Percentiles rank a stretch among this genome's conserved stretches.
Conservation (phyloP, 37 sponge, comb jelly and placozoan genomes). For the Haliclona indistincta region DNA sequence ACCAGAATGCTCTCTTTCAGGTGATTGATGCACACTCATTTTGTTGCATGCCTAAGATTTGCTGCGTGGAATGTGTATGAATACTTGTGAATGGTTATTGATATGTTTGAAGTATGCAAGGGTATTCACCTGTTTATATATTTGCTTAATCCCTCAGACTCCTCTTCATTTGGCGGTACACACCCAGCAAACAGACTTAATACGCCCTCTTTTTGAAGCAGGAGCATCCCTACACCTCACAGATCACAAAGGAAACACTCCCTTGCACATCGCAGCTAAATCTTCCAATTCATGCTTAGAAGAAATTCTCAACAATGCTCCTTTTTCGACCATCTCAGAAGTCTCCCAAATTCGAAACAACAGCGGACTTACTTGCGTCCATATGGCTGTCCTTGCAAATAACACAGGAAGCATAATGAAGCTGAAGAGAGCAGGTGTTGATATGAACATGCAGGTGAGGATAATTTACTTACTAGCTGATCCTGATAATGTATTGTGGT, state of each 20-base stretch:
- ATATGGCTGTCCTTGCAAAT: conserved; percentile 46
- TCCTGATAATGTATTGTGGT: neutral
- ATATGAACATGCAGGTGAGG: conserved; percentile 75
- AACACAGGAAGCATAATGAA: conserved; percentile 49
- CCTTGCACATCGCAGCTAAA: conserved; percentile 69
- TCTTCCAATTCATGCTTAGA: conserved; percentile 55
- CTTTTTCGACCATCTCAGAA: conserved; percentile 20
- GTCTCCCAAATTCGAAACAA: conserved; percentile 48
- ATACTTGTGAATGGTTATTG: too few species aligned
- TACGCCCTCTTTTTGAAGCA: conserved; percentile 44
- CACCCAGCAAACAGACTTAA: conserved; percentile 55
- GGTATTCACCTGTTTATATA: too few species aligned
- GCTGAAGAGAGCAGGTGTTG: conserved; percentile 61
- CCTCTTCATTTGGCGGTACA: conserved; percentile 79
- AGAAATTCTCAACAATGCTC: conserved; percentile 29
- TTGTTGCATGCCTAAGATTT: neutral
- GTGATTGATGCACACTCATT: conserved; percentile 24
- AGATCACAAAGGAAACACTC: conserved; percentile 86
- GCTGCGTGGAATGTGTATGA: too few species aligned
- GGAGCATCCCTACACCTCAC: conserved; percentile 59
- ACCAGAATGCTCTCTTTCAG: conserved; percentile 71
- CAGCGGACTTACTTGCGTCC: conserved; percentile 67
- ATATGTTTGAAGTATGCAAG: too few species aligned
- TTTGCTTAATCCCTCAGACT: conserved; percentile 44
- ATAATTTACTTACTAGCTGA: neutral